Evolutionary conservation across 1,140 invertebrate species (phyloP).

Genomic region (Oncopodura yosiiana): DNA sequence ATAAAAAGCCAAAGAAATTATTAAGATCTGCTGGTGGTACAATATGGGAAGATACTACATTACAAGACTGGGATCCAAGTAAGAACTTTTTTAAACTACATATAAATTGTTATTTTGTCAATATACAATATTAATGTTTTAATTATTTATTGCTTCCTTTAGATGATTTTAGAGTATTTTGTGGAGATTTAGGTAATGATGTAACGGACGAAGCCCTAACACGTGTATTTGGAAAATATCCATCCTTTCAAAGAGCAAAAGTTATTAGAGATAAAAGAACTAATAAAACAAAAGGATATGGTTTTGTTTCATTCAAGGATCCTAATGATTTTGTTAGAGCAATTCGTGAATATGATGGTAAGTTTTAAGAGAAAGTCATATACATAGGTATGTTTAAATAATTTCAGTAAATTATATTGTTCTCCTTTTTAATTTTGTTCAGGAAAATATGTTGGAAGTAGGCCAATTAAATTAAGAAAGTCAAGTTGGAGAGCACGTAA

Average conservation of each 20-base stretch:
- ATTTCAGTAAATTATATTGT: slow-evolving; percentile 8
- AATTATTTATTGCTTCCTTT: slow-evolving; percentile 30
- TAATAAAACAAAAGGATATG: slow-evolving; percentile 97
- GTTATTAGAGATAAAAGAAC: slow-evolving; percentile 92
- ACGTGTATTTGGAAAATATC: slow-evolving; percentile 88
- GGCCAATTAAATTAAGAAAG: slow-evolving; percentile 95
- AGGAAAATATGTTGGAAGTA: slow-evolving; percentile 91
- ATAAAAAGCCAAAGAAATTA: slow-evolving; percentile 63
- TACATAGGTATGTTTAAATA: slow-evolving; percentile 17
- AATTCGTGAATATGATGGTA: slow-evolving; percentile 96
- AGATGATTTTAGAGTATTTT: slow-evolving; percentile 98
- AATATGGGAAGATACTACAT: slow-evolving; percentile 84
- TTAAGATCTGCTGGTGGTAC: slow-evolving; percentile 83
- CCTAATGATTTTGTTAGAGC: slow-evolving; percentile 95
- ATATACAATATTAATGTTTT: slow-evolving; percentile 7
- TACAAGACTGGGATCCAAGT: slow-evolving; percentile 85
- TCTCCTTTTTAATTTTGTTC: slow-evolving; percentile 28
- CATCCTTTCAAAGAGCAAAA: slow-evolving; percentile 87
- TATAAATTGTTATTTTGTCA: slow-evolving; percentile 3
- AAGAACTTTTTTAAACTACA: slow-evolving; percentile 29
- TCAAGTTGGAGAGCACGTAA: slow-evolving; percentile 92
- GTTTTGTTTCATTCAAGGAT: slow-evolving; percentile 97
- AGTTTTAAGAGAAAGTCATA: slow-evolving; percentile 37
- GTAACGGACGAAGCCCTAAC: slow-evolving; percentile 93
- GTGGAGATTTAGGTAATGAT: slow-evolving; percentile 97